These are phyloP conservation scores for Pemphigus obesinymphae DNA, from an alignment of 1,140 invertebrate species.

Conservation along the genomic window DNA sequence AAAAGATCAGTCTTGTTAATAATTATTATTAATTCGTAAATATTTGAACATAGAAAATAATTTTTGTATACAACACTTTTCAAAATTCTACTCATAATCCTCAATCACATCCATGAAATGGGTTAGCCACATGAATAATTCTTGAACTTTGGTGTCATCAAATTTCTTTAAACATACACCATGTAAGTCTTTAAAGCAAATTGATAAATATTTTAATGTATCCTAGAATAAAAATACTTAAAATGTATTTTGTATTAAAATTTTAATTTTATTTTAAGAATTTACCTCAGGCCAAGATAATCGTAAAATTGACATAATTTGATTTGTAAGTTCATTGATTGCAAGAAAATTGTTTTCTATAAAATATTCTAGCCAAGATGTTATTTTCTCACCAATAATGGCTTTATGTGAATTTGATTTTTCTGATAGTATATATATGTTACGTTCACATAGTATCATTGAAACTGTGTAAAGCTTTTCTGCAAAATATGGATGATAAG, in stretches of 20 bases:
- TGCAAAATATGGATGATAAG: slow-evolving; percentile 9
- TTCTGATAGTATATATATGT: slow-evolving; percentile 11
- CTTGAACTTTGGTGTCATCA: slow-evolving; percentile 28
- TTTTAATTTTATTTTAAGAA: background rate
- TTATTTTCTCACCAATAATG: slow-evolving; percentile 17
- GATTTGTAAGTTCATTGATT: slow-evolving; percentile 17
- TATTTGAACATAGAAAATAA: background rate
- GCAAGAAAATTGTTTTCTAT: slow-evolving; percentile 28
- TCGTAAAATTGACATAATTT: slow-evolving; percentile 25
- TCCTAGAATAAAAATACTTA: slow-evolving; percentile 16
- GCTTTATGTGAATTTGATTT: slow-evolving; percentile 14
- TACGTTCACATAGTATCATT: slow-evolving; percentile 16
- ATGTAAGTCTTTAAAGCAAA: slow-evolving; percentile 29
- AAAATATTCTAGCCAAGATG: slow-evolving; percentile 23
- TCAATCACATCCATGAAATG: slow-evolving; percentile 29
- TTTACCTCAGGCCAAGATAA: slow-evolving; percentile 25
- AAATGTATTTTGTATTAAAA: background rate
- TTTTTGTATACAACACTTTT: slow-evolving; percentile 45
- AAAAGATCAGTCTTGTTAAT: slow-evolving; percentile 18
- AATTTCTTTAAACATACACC: slow-evolving; percentile 18
- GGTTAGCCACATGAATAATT: slow-evolving; percentile 26
- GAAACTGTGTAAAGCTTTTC: slow-evolving; percentile 14
- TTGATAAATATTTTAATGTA: slow-evolving; percentile 18
- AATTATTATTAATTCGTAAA: background rate
- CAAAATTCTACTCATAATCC: background rate